These are phyloP conservation scores for Platynereis dumerilii DNA, from an alignment of 2,888 invertebrate species.

Conservation along the genomic window DNA sequence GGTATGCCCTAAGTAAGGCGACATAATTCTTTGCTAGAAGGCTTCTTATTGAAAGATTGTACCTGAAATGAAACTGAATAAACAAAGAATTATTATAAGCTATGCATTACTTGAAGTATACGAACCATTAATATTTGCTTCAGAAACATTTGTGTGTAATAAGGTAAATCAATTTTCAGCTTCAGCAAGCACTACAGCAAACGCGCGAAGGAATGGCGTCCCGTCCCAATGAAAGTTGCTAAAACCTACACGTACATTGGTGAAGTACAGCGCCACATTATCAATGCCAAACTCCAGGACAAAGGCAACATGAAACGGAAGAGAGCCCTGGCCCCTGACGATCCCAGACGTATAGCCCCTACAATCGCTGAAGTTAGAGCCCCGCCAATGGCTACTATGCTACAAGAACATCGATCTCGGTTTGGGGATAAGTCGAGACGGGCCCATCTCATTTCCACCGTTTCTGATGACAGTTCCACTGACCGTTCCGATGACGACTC, in stretches of 20 bases:
- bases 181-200: conserved; percentile 2
- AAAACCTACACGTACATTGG: conserved; percentile 14
- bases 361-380: conserved; percentile 8
- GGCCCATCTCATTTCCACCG: not conserved
- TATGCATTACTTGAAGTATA: no score
- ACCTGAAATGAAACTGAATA: not conserved
- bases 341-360: conserved; percentile 1
- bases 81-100: no score
- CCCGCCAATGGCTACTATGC: not conserved
- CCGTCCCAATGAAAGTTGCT: conserved; percentile 2
- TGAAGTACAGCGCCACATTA: not conserved
- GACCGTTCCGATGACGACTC: no score
- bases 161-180: conserved; percentile 7
- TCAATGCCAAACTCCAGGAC: not conserved
- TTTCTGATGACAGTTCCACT: not conserved
- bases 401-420: not conserved
- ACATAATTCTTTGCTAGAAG: not conserved
- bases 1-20: not conserved
- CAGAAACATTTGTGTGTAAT: no score
- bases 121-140: no score
- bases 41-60: not conserved
- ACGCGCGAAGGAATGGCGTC: not conserved
- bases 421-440: not conserved
- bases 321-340: not conserved
- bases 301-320: not conserved